A percentile compares a stretch with the other conserved stretches of the same genome.
Evolutionary conservation across 2,888 invertebrate species (phyloP).

Genomic region (Cephus spinipes): DNA sequence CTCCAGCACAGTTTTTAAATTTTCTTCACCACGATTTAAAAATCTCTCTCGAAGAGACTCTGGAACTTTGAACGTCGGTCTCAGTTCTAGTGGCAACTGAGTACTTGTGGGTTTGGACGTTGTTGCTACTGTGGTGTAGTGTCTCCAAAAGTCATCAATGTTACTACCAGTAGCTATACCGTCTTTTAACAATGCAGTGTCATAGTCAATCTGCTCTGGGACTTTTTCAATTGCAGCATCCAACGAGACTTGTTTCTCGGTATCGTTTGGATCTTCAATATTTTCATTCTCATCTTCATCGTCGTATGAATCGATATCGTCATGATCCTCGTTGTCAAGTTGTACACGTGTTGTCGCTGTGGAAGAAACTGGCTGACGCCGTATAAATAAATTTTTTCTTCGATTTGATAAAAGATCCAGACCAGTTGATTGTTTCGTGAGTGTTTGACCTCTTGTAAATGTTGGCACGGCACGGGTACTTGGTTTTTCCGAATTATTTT

Average conservation of each 20-base stretch:
- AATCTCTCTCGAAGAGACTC: not conserved
- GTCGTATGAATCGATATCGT: constrained; percentile 1
- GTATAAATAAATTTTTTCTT: constrained; percentile 47
- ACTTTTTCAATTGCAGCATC: not conserved
- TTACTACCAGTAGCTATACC: not conserved
- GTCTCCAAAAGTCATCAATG: constrained; percentile 43
- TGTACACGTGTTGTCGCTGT: constrained; percentile 25
- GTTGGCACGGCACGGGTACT: constrained; percentile 17
- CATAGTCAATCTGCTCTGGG: not conserved
- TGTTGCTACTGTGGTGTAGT: constrained; percentile 32
- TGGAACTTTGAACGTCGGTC: constrained; percentile 13
- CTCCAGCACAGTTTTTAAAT: not conserved
- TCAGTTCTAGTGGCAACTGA: constrained; percentile 4
- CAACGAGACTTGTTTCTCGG: not conserved
- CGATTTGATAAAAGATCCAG: constrained; percentile 36
- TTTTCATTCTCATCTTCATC: constrained; percentile 9
- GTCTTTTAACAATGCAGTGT: not conserved
- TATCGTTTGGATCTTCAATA: not conserved
- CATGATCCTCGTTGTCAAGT: constrained; percentile 5
- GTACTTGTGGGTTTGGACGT: constrained; percentile 16
- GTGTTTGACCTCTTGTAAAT: constrained; percentile 17
- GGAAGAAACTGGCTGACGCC: constrained; percentile 46
- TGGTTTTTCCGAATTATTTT: constrained; percentile 17
- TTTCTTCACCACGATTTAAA: not conserved
- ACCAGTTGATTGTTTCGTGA: constrained; percentile 24